These are phyloP conservation scores for Antedon mediterranea DNA, from an alignment of 53 echinoderm and acorn worm species.

Conservation along the genomic window DNA sequence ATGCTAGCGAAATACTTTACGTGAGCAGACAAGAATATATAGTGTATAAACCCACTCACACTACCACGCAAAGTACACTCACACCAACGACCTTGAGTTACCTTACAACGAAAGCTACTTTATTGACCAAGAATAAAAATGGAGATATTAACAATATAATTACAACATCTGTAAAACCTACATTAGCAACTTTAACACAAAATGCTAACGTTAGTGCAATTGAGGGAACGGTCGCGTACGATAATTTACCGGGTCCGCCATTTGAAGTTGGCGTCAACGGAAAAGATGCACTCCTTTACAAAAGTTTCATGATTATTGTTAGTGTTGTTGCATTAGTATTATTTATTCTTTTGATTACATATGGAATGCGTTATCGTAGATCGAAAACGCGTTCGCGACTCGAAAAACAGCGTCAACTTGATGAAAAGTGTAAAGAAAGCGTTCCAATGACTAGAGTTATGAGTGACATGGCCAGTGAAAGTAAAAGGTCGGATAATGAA, in stretches of 20 bases:
- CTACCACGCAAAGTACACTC: neutral
- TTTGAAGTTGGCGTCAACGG: neutral
- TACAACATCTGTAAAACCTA: neutral
- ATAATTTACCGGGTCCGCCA: neutral
- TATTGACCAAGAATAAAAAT: no score
- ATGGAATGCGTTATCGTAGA: neutral
- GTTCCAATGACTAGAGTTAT: neutral
- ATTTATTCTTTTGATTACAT: neutral
- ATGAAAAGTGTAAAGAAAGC: neutral
- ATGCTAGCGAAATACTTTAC: neutral
- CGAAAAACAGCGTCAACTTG: neutral
- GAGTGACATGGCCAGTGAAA: neutral
- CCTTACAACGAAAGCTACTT: no score
- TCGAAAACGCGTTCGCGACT: neutral
- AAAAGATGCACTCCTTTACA: neutral
- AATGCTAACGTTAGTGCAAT: neutral
- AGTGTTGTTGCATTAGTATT: neutral
- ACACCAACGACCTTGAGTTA: neutral
- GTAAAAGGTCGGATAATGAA: neutral
- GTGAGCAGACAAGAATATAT: neutral
- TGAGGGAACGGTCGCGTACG: neutral
- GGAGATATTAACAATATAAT: neutral
- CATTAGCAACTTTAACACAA: neutral
- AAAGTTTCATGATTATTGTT: neutral
- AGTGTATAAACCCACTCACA: neutral